phyloP scores from a whole-genome alignment of 2,888 invertebrate genomes.

The Vanessa cardui region DNA sequence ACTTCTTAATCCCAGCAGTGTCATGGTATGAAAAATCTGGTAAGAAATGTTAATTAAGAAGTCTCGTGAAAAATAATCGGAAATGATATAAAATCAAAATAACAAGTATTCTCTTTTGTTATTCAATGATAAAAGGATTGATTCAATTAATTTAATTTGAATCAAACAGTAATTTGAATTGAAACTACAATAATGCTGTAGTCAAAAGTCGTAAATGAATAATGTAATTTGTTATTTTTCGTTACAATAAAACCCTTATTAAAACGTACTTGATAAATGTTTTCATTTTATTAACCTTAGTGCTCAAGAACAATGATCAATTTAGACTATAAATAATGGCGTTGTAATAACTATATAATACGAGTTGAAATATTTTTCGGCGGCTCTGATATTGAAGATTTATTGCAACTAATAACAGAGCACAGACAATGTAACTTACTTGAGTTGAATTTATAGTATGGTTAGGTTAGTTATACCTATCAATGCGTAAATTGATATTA shows the following conservation, averaged over 20 bases:
- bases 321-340: conserved; percentile 2
- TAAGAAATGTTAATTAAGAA: no score
- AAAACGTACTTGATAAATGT: background rate
- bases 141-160: no score
- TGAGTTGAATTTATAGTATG: conserved; percentile 26
- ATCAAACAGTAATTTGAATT: no score
- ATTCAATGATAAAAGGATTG: no score
- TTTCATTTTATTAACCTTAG: background rate
- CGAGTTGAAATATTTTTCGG: conserved; percentile 28
- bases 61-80: no score
- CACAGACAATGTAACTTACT: conserved; percentile 43
- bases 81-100: no score
- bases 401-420: conserved; percentile 65
- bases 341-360: conserved; percentile 11
- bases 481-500: conserved; percentile 32
- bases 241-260: background rate
- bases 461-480: conserved; percentile 16
- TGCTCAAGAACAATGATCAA: conserved; percentile 10
- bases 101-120: no score
- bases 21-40: no score
- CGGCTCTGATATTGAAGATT: conserved; percentile 56
- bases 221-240: no score
- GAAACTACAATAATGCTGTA: no score
- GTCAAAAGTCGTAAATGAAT: no score
- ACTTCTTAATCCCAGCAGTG: no score